Evolutionary conservation across 2,113 vertebrate species (phyloP).

Genomic region (Pseudonaja textilis): DNA sequence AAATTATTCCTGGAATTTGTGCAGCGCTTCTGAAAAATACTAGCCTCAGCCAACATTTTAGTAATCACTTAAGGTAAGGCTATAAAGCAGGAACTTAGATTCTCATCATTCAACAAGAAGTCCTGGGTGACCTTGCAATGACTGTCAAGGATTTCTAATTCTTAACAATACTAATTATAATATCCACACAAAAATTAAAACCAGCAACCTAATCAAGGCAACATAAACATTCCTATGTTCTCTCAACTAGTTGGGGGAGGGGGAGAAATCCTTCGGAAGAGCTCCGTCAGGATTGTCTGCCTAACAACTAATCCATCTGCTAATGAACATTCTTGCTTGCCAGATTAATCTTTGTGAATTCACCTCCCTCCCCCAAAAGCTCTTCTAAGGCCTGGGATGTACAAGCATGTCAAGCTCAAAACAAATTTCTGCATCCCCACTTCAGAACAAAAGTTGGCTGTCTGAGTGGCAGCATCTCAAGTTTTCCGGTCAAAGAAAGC

Average conservation of each 20-base stretch:
- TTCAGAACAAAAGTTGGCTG: background rate
- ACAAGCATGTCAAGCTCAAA: background rate
- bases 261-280: background rate
- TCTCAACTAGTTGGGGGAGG: background rate
- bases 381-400: background rate
- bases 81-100: background rate
- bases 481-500: background rate
- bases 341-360: background rate
- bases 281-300: background rate
- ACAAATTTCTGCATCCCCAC: background rate
- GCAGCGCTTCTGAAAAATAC: background rate
- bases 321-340: background rate
- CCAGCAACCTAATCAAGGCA: background rate
- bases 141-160: background rate
- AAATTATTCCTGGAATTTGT: background rate
- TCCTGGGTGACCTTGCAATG: background rate
- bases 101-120: background rate
- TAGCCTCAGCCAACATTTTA: background rate
- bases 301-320: background rate
- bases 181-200: background rate
- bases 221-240: background rate
- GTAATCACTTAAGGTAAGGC: background rate
- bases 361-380: background rate
- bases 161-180: background rate
- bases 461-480: background rate